phyloP scores from a whole-genome alignment of 2,113 vertebrate species.

The Sarotherodon lohbergeri region DNA sequence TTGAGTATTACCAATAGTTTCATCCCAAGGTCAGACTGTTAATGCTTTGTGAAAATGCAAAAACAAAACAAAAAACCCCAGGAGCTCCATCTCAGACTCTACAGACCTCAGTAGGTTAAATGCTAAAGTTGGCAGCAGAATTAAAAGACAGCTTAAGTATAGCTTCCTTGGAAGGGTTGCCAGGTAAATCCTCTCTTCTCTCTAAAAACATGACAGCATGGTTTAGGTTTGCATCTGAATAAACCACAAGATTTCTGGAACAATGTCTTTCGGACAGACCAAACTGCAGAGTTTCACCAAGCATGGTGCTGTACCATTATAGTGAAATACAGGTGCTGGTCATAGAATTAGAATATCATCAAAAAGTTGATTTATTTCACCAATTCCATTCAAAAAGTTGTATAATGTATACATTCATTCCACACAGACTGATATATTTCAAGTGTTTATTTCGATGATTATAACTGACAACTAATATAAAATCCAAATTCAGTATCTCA shows the following conservation, averaged over 20 bases:
- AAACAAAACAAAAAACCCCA: background rate
- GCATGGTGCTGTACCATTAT: background rate
- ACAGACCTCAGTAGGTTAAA: background rate
- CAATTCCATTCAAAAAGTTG: background rate
- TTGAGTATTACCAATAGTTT: background rate
- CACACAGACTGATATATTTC: background rate
- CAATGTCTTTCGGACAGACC: background rate
- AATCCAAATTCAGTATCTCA: background rate
- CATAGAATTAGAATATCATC: background rate
- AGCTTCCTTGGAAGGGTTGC: background rate
- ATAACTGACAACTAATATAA: background rate
- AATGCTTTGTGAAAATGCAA: background rate
- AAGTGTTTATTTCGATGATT: background rate
- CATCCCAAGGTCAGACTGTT: background rate
- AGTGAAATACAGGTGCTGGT: background rate
- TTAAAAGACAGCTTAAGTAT: background rate
- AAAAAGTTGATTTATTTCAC: background rate
- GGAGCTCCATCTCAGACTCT: background rate
- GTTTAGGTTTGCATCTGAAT: background rate
- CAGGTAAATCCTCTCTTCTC: background rate
- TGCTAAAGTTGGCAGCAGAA: background rate
- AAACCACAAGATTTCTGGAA: background rate
- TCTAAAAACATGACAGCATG: background rate
- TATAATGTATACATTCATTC: background rate
- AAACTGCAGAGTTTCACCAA: background rate